A percentile compares a stretch with the other conserved stretches of the same genome.
Evolutionary conservation across 2,113 vertebrate species (phyloP).

Genomic region (Solea solea): DNA sequence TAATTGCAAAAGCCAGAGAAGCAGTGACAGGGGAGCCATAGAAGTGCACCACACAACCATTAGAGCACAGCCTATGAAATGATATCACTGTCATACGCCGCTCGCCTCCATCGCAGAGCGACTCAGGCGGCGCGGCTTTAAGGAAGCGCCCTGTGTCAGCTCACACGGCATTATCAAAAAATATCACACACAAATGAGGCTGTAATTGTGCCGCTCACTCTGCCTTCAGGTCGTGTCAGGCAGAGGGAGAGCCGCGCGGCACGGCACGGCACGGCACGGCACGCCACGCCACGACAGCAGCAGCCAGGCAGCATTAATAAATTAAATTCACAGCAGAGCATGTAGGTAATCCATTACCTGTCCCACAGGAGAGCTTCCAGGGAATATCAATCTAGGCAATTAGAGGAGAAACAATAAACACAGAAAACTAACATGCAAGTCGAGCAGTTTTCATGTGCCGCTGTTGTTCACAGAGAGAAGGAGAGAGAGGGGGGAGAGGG

Average conservation of each 20-base stretch:
- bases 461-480: too few relatives aligned
- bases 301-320: slow-evolving; percentile 64
- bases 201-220: slow-evolving; percentile 63
- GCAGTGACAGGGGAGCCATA: slow-evolving; percentile 59
- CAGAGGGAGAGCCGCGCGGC: slow-evolving; percentile 4
- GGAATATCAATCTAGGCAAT: slow-evolving; percentile 73
- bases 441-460: slow-evolving; percentile 42
- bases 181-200: slow-evolving; percentile 49
- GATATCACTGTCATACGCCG: slow-evolving; percentile 55
- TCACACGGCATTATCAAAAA: slow-evolving; percentile 45
- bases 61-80: slow-evolving; percentile 64
- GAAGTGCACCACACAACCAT: slow-evolving; percentile 66
- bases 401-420: slow-evolving; percentile 59
- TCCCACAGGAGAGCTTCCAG: slow-evolving; percentile 62
- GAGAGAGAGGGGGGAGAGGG: neutral
- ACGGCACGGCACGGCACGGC: neutral
- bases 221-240: slow-evolving; percentile 64
- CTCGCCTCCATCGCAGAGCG: slow-evolving; percentile 33
- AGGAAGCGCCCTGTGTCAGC: slow-evolving; percentile 47
- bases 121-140: slow-evolving; percentile 30
- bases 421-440: slow-evolving; percentile 57
- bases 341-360: slow-evolving; percentile 73
- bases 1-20: slow-evolving; percentile 67
- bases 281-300: neutral
- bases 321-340: slow-evolving; percentile 73